Conservation (phyloP, 1,140 invertebrate species). For the Drosophila fuyamai region DNA sequence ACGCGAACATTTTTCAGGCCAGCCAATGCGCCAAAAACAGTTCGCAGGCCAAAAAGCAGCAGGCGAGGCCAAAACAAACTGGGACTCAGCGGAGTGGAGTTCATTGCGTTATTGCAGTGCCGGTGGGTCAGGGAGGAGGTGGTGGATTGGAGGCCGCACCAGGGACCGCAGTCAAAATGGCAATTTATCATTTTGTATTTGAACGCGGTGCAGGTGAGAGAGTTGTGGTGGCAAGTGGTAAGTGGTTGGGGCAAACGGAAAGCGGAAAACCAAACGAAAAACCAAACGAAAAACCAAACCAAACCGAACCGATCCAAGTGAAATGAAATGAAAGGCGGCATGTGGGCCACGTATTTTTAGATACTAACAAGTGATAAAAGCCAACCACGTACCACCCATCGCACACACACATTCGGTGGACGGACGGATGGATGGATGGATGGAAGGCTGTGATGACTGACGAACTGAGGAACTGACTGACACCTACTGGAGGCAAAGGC, state of each 20-base stretch:
- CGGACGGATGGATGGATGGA: constrained; percentile 13
- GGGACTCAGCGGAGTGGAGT: constrained; percentile 24
- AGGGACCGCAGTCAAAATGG: constrained; percentile 74
- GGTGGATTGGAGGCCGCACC: constrained; percentile 17
- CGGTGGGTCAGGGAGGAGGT: constrained; percentile 22
- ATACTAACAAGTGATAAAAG: constrained; percentile 83
- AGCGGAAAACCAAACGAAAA: constrained; percentile 47
- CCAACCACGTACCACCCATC: constrained; percentile 53
- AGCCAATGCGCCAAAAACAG: constrained; percentile 67
- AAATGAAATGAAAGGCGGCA: constrained; percentile 75
- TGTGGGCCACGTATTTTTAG: constrained; percentile 80
- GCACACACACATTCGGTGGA: constrained; percentile 21
- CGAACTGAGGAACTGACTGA: constrained; percentile 62
- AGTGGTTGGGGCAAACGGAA: not conserved
- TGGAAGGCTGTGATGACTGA: constrained; percentile 47
- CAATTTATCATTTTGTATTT: constrained; percentile 83
- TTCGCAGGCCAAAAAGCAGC: constrained; percentile 47
- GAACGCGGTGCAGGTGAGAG: constrained; percentile 64
- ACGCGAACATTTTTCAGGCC: constrained; percentile 68
- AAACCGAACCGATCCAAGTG: constrained; percentile 63
- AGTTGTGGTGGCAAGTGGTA: not conserved
- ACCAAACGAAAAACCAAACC: constrained; percentile 40
- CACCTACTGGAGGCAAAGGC: constrained; percentile 57
- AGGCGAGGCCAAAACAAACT: constrained; percentile 44
- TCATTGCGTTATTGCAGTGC: constrained; percentile 47